Evolutionary conservation across 2,888 invertebrate species (phyloP).

Genomic region (Drosophila kanekoi): DNA sequence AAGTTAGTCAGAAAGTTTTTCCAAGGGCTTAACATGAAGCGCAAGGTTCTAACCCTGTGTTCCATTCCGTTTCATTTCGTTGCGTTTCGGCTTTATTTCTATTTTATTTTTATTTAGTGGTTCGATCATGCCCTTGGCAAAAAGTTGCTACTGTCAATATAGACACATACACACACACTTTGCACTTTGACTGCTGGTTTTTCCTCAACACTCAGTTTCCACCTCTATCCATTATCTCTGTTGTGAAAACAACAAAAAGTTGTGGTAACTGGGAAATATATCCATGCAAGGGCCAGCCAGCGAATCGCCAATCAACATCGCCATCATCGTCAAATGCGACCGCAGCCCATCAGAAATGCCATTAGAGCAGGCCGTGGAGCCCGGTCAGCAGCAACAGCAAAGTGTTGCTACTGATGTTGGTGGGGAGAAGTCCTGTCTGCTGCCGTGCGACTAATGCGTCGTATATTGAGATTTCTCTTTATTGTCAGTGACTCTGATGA

Average conservation of each 20-base stretch:
- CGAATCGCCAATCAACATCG: conserved; percentile 79
- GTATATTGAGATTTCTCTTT: conserved; percentile 80
- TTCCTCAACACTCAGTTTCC: neutral
- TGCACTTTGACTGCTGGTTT: conserved; percentile 36
- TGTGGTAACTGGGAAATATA: conserved; percentile 29
- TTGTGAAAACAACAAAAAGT: conserved; percentile 40
- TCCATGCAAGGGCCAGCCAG: conserved; percentile 60
- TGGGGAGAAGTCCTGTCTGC: conserved; percentile 2
- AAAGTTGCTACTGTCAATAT: conserved; percentile 61
- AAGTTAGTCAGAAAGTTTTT: conserved; percentile 62
- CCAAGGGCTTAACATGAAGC: conserved; percentile 60
- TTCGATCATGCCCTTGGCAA: conserved; percentile 24
- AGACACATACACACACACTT: conserved; percentile 62
- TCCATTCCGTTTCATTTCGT: conserved; percentile 28
- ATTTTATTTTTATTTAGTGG: conserved; percentile 26
- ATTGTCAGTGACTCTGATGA: conserved; percentile 66
- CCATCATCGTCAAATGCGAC: conserved; percentile 72
- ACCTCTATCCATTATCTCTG: neutral
- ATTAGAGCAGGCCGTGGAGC: conserved; percentile 66
- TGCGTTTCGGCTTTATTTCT: conserved; percentile 1
- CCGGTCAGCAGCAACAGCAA: conserved; percentile 39
- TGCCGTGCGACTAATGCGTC: conserved; percentile 66
- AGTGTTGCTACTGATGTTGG: conserved; percentile 21
- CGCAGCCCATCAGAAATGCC: conserved; percentile 77
- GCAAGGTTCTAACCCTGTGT: conserved; percentile 17